phyloP scores from a whole-genome alignment of 2,113 vertebrate genomes.

The Poecilia latipinna region DNA sequence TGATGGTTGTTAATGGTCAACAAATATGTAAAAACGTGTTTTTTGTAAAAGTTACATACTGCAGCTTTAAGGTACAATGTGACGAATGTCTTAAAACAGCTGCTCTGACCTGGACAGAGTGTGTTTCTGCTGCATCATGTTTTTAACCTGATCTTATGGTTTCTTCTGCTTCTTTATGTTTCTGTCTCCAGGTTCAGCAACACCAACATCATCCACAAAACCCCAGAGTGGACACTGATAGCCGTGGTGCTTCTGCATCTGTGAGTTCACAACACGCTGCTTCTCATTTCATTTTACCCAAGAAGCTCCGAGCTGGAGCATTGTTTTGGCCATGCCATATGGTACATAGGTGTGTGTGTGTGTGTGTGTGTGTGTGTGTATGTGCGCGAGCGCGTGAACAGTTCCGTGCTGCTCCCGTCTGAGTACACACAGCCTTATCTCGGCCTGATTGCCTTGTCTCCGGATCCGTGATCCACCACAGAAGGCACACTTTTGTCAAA shows the following conservation, averaged over 20 bases:
- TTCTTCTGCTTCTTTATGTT: not conserved
- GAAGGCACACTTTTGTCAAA: conserved; percentile 15
- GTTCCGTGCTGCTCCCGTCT: conserved; percentile 80
- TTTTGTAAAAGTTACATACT: too few species aligned
- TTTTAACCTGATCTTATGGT: too few species aligned
- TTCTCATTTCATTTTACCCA: conserved; percentile 10
- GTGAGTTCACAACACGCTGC: conserved; percentile 67
- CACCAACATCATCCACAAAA: conserved; percentile 80
- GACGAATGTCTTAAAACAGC: too few species aligned
- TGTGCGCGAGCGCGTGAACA: conserved; percentile 28
- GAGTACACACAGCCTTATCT: conserved; percentile 81
- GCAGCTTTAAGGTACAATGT: too few species aligned
- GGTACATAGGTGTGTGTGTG: conserved; percentile 35
- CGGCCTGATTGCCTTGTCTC: conserved; percentile 59
- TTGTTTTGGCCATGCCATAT: conserved; percentile 63
- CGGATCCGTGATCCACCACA: conserved; percentile 70
- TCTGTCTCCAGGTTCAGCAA: conserved; percentile 73
- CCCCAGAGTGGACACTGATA: conserved; percentile 80
- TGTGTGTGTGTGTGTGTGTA: conserved; percentile 36
- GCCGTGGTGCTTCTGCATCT: conserved; percentile 75
- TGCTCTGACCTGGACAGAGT: too few species aligned
- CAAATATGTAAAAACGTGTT: too few species aligned
- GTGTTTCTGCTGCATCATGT: not conserved
- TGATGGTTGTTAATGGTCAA: too few species aligned
- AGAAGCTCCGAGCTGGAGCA: conserved; percentile 2